phyloP scores from a whole-genome alignment of 2,888 invertebrate genomes.

The Ditula angustiorana region DNA sequence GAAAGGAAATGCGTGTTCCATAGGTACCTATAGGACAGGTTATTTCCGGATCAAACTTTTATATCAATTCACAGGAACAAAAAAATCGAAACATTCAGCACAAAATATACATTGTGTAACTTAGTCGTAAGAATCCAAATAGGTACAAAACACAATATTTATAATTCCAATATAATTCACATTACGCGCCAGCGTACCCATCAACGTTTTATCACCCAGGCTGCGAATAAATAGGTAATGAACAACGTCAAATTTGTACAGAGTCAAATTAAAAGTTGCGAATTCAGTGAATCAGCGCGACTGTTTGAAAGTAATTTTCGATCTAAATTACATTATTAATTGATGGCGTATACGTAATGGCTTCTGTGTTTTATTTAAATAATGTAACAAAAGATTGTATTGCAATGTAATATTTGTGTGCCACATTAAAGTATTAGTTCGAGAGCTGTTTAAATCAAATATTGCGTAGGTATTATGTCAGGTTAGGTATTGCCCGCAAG shows the following conservation, averaged over 20 bases:
- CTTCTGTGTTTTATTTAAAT: not conserved
- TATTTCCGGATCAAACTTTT: not conserved
- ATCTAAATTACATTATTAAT: not conserved
- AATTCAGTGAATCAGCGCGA: not conserved
- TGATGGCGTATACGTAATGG: not conserved
- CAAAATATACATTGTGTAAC: not conserved
- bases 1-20: constrained; percentile 1
- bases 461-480: not conserved
- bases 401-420: not conserved
- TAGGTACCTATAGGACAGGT: not conserved
- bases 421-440: not conserved
- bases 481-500: not conserved
- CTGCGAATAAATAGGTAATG: not conserved
- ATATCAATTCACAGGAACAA: not conserved
- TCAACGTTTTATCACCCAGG: not conserved
- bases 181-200: not conserved
- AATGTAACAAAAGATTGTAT: not conserved
- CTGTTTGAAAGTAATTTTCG: not conserved
- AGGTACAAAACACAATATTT: not conserved
- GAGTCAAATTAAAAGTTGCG: not conserved
- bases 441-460: not conserved
- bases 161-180: not conserved
- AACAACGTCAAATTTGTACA: not conserved
- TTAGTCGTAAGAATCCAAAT: not conserved
- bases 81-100: constrained; percentile 8